Base-by-base conservation (phyloP, 1,140 invertebrate species). In the Theocolax elegans region DNA sequence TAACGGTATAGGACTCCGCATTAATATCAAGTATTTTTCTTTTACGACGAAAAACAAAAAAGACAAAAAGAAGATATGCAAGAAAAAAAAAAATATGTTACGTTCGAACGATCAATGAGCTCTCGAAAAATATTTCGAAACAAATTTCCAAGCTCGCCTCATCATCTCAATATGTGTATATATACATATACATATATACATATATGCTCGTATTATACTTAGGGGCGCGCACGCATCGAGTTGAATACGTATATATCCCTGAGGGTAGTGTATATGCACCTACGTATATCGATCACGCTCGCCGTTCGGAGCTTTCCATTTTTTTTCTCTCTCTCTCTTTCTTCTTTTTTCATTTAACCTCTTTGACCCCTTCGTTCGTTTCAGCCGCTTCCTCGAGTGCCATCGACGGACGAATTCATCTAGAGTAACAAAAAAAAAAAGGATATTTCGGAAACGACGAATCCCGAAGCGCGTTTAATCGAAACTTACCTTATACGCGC, bases 271-370 rank as follows among this genome's bases (percentile, higher is more conserved):
- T 54, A 60, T 56, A 60, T 56, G 51, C 56, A 49, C 35, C 31
- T 62, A 27, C 68, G 42, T 66, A 72, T 69, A 63, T 77, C 76
- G 76, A 77, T 77, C 71, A 77, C 67, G 72, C 71, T 73, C 71
- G 73, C 72, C 70, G 74, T 72, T 75, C n/a, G n/a, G 19, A 44
- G 40, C 23, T 44, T 46, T 35, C 67, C 75, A 67, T 74, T 67
- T 74, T 71, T 67, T 70, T 71, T 46, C 42, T 70, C 49, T 49
- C 6, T 53, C 59, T 51, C 49, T 25, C 72, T 73, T 75, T 74
- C 73, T 75, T 64, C 66, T 29, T 67, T 67, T 72, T 72, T 72
- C 70, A 63, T 62, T 56, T 67, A 67, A 67, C 48, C 70, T 67
- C 64, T 63, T 67, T 67, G 38, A 60, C 72, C 72, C 71, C 72